phyloP scores from a whole-genome alignment of 2,113 vertebrate species.

The Colinus virginianus region DNA sequence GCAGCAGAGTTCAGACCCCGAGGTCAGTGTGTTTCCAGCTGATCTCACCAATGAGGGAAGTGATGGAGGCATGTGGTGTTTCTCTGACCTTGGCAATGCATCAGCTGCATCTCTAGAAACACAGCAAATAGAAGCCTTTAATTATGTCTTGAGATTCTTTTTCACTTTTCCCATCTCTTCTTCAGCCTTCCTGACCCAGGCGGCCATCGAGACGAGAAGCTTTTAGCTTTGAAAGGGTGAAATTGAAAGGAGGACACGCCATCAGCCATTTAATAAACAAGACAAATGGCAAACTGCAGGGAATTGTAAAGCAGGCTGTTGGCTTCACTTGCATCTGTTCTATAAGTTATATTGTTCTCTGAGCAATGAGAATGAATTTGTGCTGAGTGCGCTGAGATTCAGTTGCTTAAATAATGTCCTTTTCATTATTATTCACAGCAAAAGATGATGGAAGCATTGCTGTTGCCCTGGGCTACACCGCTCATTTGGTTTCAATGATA shows the following conservation, averaged over 20 bases:
- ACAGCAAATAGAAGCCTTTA: not conserved
- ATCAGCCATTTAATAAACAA: not conserved
- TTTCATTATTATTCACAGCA: slow-evolving; percentile 77
- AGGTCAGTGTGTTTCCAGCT: not conserved
- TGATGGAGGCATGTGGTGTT: slow-evolving; percentile 25
- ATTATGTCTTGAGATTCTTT: slow-evolving; percentile 33
- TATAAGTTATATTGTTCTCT: not conserved
- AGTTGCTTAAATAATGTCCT: not conserved
- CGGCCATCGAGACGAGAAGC: slow-evolving; percentile 20
- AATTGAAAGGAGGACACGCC: not conserved
- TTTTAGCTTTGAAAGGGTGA: slow-evolving; percentile 38
- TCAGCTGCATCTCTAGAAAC: slow-evolving; percentile 54
- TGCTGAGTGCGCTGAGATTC: not conserved
- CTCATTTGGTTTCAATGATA: slow-evolving; percentile 97
- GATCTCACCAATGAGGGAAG: slow-evolving; percentile 33
- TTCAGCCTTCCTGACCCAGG: not conserved
- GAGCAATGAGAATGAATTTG: not conserved
- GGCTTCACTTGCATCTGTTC: not conserved
- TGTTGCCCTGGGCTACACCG: slow-evolving; percentile 96
- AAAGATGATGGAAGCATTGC: slow-evolving; percentile 97
- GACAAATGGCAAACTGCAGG: not conserved
- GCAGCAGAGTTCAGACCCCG: not conserved
- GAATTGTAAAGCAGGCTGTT: not conserved
- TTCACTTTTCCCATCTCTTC: not conserved
- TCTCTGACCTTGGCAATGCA: not conserved